Percentiles rank a stretch among this genome's conserved stretches.
Conservation (phyloP, 2,113 vertebrate species). For the Anseranas semipalmata region DNA sequence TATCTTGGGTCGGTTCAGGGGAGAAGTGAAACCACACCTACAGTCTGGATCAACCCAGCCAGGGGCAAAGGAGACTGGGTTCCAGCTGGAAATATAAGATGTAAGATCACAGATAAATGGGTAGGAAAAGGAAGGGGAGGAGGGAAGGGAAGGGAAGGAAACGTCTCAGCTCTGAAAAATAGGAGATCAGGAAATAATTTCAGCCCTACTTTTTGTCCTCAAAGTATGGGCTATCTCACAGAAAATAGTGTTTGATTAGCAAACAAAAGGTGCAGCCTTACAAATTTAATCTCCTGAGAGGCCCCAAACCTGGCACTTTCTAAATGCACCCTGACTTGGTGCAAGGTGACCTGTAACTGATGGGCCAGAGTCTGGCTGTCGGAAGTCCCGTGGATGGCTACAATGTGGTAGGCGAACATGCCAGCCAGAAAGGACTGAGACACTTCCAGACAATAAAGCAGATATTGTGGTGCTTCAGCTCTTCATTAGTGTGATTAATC, state of each 20-base stretch:
- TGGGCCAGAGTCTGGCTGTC: neutral
- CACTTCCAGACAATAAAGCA: neutral
- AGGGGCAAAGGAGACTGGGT: neutral
- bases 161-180: neutral
- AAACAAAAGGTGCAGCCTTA: neutral
- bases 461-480: neutral
- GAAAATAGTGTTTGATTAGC: neutral
- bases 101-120: neutral
- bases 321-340: neutral
- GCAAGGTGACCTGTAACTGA: neutral
- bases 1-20: neutral
- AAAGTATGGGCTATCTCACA: neutral
- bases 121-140: neutral
- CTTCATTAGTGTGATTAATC: neutral
- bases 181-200: neutral
- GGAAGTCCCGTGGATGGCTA: neutral
- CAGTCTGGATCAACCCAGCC: neutral
- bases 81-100: neutral
- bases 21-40: neutral
- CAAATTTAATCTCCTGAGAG: neutral
- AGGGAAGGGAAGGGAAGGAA: neutral
- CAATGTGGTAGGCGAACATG: rapidly evolving
- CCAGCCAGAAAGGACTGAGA: neutral
- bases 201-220: neutral
- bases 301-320: neutral